Evolutionary conservation across 2,113 vertebrate species (phyloP).

Genomic region (Rhynchomys soricoides): DNA sequence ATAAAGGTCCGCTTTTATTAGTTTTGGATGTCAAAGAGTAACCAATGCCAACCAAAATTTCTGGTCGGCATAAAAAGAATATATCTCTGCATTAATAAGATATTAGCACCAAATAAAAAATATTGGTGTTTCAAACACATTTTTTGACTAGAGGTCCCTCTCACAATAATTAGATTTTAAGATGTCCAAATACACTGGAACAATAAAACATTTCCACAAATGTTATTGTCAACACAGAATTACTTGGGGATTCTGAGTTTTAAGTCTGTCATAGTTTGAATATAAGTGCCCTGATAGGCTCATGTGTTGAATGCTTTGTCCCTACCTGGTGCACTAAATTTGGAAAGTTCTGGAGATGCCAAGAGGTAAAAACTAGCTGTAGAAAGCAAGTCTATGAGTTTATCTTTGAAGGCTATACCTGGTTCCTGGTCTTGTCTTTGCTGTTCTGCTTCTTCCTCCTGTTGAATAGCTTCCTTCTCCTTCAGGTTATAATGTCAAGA

Average conservation of each 20-base stretch:
- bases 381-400: background rate
- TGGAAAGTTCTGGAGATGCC: background rate
- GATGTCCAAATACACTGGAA: conserved; percentile 8
- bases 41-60: conserved; percentile 4
- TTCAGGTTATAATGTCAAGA: background rate
- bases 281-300: background rate
- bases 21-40: background rate
- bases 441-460: background rate
- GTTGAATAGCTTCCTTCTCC: background rate
- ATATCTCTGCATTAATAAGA: conserved; percentile 7
- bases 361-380: background rate
- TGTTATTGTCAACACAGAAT: background rate
- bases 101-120: conserved; percentile 27
- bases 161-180: conserved; percentile 20
- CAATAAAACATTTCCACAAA: background rate
- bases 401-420: background rate
- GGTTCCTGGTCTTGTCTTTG: background rate
- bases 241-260: conserved; percentile 21
- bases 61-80: conserved; percentile 11
- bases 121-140: conserved; percentile 25
- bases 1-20: conserved; percentile 23
- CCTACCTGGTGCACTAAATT: background rate
- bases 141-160: background rate
- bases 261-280: background rate
- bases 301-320: background rate